Evolutionary conservation across 2,888 invertebrate genomes (phyloP), one percentile per base, ranked within the genome.

Genomic region (Dilophus febrilis): DNA sequence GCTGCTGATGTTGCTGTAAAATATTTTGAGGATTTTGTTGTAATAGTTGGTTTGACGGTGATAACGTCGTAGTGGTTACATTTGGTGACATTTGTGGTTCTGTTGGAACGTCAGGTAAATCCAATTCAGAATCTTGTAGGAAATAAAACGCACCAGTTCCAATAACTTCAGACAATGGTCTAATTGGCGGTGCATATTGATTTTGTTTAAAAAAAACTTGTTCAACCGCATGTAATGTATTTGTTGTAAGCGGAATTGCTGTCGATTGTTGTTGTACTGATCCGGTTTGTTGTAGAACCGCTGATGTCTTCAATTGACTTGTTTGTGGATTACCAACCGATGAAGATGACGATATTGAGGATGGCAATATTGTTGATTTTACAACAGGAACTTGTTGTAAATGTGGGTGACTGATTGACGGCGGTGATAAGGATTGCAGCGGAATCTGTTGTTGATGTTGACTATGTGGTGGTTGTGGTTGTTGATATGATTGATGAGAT

Each of bases 71-170:
- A 22, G 22, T 22, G 4, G 22, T 22, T 22, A 8, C 22, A 6
- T 4, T 22, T 6, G 22, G 38, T 14, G 42, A 13, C 38, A 40
- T 44, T 13, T 41, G 37, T 35, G 17, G 32, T 10, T 32, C 14
- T n/a, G 32, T 10, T 44, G 45, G 35, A 17, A 66, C 64, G 22
- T 77, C 74, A 1, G 81, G 78, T 38, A 79, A 76, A 57, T 86
- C 86, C 47, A 86, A 68, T 63, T 90, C 90, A 17, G 90, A 90
- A 54, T 92, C 90, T 66, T 92, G 88, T 41, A 90, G 69, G 59
- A 84, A 84, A 58, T 73, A 80, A 61, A 83, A 82, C 56, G 77
- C 81, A 42, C 80, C 79, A 7, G 74, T 70, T 22, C 81, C 81
- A 48, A 83, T 74, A 26, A 83, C 78, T 53, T 84, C 83, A 11